A percentile compares a stretch with the other conserved stretches of the same genome.
Evolutionary conservation across 2,797 vertebrate species (phyloP).

Genomic region (Serranus cabrilla): DNA sequence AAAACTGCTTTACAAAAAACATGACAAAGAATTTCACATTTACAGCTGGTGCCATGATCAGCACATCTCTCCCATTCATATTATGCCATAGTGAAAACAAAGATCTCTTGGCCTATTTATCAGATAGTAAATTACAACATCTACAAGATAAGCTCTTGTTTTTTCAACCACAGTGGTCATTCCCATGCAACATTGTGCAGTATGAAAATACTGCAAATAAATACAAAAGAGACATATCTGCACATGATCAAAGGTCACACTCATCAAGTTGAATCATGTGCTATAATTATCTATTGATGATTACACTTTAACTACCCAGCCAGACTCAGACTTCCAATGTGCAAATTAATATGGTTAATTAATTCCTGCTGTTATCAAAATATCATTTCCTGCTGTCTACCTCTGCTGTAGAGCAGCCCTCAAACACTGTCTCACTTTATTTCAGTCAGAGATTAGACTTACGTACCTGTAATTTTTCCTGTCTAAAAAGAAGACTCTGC

Average conservation of each 20-base stretch:
- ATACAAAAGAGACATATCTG: not conserved
- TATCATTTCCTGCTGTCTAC: not conserved
- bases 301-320: not conserved
- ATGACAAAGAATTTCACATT: not conserved
- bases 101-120: not conserved
- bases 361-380: not conserved
- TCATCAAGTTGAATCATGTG: not conserved
- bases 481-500: not conserved
- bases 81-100: not conserved
- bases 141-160: constrained; percentile 11
- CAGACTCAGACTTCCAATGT: not conserved
- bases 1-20: not conserved
- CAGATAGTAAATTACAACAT: not conserved
- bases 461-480: not conserved
- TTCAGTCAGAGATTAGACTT: not conserved
- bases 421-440: not conserved
- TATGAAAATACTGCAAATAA: not conserved
- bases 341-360: constrained; percentile 5
- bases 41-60: not conserved
- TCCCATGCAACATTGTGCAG: not conserved
- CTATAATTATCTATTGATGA: not conserved
- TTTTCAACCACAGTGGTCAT: not conserved
- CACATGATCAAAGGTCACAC: not conserved
- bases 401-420: not conserved
- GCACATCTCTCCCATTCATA: not conserved